These are phyloP conservation scores for Nomada ruficornis DNA, from an alignment of 2,888 invertebrate genomes.

Conservation along the genomic window DNA sequence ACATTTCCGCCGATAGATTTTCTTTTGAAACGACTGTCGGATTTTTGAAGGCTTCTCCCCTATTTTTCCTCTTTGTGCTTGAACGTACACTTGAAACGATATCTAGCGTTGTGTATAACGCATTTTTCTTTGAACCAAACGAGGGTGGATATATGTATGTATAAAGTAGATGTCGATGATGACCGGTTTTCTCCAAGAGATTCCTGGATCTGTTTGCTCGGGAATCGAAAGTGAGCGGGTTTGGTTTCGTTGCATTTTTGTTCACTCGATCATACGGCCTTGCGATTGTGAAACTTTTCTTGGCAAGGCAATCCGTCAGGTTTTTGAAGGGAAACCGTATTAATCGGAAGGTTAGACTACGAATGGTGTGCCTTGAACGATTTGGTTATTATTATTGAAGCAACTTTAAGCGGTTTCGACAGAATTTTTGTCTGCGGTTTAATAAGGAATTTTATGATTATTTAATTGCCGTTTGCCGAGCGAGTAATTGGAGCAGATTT, in stretches of 20 bases:
- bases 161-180: conserved; percentile 2
- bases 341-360: background rate
- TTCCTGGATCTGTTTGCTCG: background rate
- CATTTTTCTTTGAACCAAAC: background rate
- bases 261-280: background rate
- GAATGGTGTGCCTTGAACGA: background rate
- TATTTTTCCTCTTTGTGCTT: background rate
- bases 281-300: conserved; percentile 13
- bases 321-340: background rate
- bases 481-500: too few relatives aligned
- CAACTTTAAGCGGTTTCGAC: too few relatives aligned
- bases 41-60: background rate
- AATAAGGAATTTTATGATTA: too few relatives aligned
- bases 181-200: background rate
- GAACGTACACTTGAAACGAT: background rate
- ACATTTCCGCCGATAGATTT: background rate
- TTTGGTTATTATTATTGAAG: too few relatives aligned
- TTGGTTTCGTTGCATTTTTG: conserved; percentile 9
- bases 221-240: conserved; percentile 1
- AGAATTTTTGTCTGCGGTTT: too few relatives aligned
- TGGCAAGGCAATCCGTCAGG: background rate
- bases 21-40: background rate
- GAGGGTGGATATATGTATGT: background rate
- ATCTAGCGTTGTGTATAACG: background rate
- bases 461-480: too few relatives aligned